These are phyloP conservation scores for Paratilapia polleni DNA, from an alignment of 2,113 vertebrate genomes.

Conservation along the genomic window DNA sequence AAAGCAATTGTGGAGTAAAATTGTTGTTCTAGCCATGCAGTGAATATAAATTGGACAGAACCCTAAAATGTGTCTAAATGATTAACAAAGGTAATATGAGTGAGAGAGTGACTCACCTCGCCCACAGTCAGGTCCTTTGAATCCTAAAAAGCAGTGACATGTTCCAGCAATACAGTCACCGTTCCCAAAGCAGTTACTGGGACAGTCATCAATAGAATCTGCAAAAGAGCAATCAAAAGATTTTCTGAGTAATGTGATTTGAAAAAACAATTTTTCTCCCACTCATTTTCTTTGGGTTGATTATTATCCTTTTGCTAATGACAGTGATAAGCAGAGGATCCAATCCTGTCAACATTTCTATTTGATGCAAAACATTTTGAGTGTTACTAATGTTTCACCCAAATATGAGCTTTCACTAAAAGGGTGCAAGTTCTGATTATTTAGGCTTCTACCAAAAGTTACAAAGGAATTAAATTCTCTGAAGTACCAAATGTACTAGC, in stretches of 20 bases:
- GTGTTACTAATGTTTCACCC: conserved; percentile 22
- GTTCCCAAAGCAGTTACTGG: conserved; percentile 98
- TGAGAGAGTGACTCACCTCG: conserved; percentile 83
- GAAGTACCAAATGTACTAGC: background rate
- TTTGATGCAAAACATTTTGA: conserved; percentile 41
- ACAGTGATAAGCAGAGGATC: conserved; percentile 43
- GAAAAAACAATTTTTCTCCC: conserved; percentile 56
- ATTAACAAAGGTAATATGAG: conserved; percentile 25
- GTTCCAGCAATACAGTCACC: conserved; percentile 95
- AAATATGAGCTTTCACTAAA: conserved; percentile 16
- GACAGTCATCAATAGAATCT: conserved; percentile 97
- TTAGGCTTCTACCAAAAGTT: background rate
- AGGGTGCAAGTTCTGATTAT: conserved; percentile 26
- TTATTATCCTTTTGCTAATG: conserved; percentile 61
- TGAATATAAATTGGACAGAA: conserved; percentile 2
- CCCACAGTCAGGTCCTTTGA: conserved; percentile 94
- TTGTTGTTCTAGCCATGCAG: background rate
- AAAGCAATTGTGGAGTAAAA: conserved; percentile 21
- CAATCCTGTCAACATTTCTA: conserved; percentile 51
- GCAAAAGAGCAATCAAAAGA: conserved; percentile 64
- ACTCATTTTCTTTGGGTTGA: conserved; percentile 60
- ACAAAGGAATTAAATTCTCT: conserved; percentile 14
- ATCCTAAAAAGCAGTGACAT: conserved; percentile 96
- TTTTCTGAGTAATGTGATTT: conserved; percentile 59
- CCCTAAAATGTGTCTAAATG: conserved; percentile 13